Evolutionary conservation across 2,797 vertebrate species (phyloP).

Genomic region (Notolabrus celidotus): DNA sequence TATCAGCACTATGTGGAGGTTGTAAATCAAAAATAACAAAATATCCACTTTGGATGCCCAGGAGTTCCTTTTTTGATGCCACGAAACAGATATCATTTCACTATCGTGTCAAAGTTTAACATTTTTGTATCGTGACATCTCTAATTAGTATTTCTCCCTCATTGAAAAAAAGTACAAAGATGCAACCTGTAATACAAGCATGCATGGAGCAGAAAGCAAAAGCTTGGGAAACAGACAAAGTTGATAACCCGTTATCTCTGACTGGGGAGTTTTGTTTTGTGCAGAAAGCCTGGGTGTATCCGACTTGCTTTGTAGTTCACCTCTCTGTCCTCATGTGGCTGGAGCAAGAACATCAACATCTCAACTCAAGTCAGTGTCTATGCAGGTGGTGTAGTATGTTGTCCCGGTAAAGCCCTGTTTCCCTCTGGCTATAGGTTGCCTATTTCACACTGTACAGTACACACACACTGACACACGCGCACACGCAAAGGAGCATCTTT

Average conservation of each 20-base stretch:
- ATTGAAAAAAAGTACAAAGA: neutral
- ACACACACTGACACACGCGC: slow-evolving; percentile 8
- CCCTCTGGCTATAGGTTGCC: slow-evolving; percentile 39
- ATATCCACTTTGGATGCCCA: too few relatives aligned
- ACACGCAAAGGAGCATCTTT: slow-evolving; percentile 18
- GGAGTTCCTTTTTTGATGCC: too few relatives aligned
- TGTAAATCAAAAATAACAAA: too few relatives aligned
- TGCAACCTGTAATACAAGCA: neutral
- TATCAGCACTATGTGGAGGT: too few relatives aligned
- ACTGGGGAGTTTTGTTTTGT: neutral
- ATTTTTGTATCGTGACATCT: too few relatives aligned
- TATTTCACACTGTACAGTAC: slow-evolving; percentile 26
- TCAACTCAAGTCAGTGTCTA: neutral
- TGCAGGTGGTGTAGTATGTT: neutral
- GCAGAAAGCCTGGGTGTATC: neutral
- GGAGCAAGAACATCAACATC: neutral
- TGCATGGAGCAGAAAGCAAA: neutral
- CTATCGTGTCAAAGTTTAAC: too few relatives aligned
- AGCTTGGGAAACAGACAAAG: too few relatives aligned
- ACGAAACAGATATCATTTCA: too few relatives aligned
- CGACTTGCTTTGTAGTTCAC: neutral
- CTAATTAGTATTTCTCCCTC: too few relatives aligned
- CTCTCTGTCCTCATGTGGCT: slow-evolving; percentile 2
- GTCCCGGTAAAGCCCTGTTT: slow-evolving; percentile 9
- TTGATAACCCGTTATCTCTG: neutral